phyloP scores from a whole-genome alignment of 2,113 vertebrate species.

The Myotis brandtii region DNA sequence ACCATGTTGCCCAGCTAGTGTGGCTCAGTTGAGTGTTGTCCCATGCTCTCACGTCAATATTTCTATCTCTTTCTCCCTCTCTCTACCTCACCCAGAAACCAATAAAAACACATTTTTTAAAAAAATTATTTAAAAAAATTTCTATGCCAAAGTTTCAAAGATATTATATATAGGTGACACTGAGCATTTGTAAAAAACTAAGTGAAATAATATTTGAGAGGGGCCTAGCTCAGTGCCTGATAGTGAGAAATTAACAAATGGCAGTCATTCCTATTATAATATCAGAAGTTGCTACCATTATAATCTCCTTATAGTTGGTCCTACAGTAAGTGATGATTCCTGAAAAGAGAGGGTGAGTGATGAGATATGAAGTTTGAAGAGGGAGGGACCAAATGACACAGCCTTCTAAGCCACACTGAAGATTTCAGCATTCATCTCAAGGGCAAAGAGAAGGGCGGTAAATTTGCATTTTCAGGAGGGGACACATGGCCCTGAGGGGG shows the following conservation, averaged over 20 bases:
- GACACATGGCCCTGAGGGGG: accelerated
- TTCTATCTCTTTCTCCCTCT: too few species aligned
- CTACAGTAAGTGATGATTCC: too few species aligned
- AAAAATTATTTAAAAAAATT: not conserved
- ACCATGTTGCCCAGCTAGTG: not conserved
- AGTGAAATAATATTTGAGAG: not conserved
- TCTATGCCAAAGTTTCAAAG: not conserved
- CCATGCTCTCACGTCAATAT: too few species aligned
- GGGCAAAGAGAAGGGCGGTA: too few species aligned
- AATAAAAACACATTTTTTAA: too few species aligned
- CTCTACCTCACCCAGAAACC: too few species aligned
- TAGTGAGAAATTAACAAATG: not conserved
- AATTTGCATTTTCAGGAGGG: not conserved
- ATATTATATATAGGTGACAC: not conserved
- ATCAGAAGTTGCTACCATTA: not conserved
- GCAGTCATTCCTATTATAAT: too few species aligned
- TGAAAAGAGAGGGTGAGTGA: not conserved
- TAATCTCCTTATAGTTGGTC: not conserved
- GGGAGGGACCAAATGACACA: too few species aligned
- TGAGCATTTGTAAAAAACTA: not conserved
- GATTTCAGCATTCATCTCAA: too few species aligned
- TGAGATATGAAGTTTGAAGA: too few species aligned
- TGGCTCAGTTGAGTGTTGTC: too few species aligned
- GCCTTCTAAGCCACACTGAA: not conserved
- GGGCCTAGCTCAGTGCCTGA: not conserved